These are phyloP conservation scores for Heterodera filipjevi DNA, from an alignment of 2,888 invertebrate species.

Conservation along the genomic window DNA sequence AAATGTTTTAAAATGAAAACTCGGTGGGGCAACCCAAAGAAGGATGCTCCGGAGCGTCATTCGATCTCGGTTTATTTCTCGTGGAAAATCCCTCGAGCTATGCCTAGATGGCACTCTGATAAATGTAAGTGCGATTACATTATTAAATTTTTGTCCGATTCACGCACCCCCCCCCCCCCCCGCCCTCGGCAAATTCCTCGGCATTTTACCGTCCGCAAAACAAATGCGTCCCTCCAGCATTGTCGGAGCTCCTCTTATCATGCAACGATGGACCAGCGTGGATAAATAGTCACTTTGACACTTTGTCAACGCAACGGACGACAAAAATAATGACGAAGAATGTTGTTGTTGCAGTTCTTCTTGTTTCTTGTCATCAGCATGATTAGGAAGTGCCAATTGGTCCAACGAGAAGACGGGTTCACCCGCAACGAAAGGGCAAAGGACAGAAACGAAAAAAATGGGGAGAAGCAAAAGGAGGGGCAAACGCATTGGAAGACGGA, in stretches of 20 bases:
- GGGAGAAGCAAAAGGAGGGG: background rate
- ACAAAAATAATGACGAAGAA: background rate
- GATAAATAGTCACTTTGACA: slow-evolving; percentile 17
- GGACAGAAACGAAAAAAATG: background rate
- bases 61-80: too few relatives aligned
- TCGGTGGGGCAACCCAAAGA: too few relatives aligned
- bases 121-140: too few relatives aligned
- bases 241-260: slow-evolving; percentile 11
- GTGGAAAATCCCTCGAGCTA: too few relatives aligned
- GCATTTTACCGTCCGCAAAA: slow-evolving; percentile 4
- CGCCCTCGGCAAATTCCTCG: background rate
- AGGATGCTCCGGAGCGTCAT: too few relatives aligned
- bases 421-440: background rate
- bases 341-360: too few relatives aligned
- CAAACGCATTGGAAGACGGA: background rate
- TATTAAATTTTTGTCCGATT: too few relatives aligned
- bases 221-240: background rate
- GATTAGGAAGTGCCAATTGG: background rate
- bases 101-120: too few relatives aligned
- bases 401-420: background rate
- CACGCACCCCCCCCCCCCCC: too few relatives aligned
- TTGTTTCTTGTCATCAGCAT: background rate
- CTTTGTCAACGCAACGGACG: background rate
- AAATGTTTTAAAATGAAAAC: too few relatives aligned
- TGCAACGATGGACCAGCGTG: background rate